Percentiles rank a stretch among this genome's conserved stretches.
phyloP scores from a whole-genome alignment of 2,888 invertebrate species.

The Hipparchia sbordonii region DNA sequence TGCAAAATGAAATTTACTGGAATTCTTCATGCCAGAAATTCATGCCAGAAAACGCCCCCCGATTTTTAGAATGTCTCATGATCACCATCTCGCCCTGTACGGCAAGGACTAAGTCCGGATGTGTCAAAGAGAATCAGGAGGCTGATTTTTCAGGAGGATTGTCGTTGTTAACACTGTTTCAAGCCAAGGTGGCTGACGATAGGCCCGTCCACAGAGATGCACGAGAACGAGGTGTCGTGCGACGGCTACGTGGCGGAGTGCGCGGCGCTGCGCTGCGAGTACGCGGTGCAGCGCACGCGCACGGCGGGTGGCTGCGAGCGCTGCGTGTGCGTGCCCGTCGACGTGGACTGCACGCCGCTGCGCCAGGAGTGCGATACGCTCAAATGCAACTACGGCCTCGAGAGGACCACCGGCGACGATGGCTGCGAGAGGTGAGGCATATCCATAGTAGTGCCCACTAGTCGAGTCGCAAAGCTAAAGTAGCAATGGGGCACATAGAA shows the following conservation, averaged over 20 bases:
- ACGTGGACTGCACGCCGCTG: conserved; percentile 80
- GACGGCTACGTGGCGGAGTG: conserved; percentile 84
- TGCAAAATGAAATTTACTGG: not conserved
- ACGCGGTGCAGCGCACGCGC: conserved; percentile 85
- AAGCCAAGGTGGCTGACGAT: not conserved
- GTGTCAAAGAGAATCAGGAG: not conserved
- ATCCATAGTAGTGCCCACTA: not conserved
- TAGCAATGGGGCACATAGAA: too few relatives aligned
- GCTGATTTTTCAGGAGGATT: not conserved
- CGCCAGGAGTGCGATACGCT: conserved; percentile 84
- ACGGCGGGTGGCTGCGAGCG: conserved; percentile 83
- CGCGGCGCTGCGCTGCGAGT: conserved; percentile 85
- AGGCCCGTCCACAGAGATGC: not conserved
- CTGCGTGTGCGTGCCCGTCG: conserved; percentile 75
- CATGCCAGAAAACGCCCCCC: too few relatives aligned
- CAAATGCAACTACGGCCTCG: conserved; percentile 89
- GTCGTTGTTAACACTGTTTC: not conserved
- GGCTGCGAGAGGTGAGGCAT: conserved; percentile 59
- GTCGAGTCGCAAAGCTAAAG: too few relatives aligned
- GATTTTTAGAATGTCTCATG: too few relatives aligned
- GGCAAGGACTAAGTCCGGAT: not conserved
- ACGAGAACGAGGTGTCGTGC: conserved; percentile 70
- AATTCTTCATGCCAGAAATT: too few relatives aligned
- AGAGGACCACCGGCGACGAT: conserved; percentile 57
- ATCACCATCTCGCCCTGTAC: too few relatives aligned